These are phyloP conservation scores for Antedon mediterranea DNA, from an alignment of 53 echinoderm and acorn worm species.

Conservation along the genomic window DNA sequence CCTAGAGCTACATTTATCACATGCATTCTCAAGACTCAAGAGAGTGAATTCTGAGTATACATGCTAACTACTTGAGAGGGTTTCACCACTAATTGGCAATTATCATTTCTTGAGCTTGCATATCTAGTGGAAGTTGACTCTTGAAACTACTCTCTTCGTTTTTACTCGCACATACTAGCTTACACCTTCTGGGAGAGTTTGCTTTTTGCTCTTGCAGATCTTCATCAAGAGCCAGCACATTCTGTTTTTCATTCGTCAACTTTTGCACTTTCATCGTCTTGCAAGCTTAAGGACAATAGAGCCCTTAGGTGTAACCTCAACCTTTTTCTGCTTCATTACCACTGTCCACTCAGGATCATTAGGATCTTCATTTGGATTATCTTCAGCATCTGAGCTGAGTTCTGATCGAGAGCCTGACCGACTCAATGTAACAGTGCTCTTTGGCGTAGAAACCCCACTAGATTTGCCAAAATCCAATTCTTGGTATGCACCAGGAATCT, in stretches of 20 bases:
- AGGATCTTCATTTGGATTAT: conserved; percentile 49
- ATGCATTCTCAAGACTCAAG: background rate
- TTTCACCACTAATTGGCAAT: background rate
- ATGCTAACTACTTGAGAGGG: background rate
- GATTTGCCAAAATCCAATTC: background rate
- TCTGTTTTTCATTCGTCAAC: background rate
- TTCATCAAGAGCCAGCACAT: background rate
- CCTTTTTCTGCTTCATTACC: conserved; percentile 33
- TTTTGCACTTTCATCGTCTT: conserved; percentile 41
- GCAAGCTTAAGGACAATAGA: conserved; percentile 55
- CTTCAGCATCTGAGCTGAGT: conserved; percentile 11
- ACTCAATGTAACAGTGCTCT: background rate
- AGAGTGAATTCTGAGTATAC: background rate
- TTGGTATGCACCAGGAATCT: background rate
- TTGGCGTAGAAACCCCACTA: conserved; percentile 1
- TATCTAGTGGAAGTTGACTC: background rate
- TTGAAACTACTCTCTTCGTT: no score
- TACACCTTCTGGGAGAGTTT: background rate
- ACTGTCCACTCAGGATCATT: conserved; percentile 98
- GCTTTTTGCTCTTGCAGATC: no score
- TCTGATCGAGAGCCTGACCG: background rate
- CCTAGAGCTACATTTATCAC: background rate
- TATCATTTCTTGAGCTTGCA: background rate
- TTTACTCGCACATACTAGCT: background rate
- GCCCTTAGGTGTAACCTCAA: conserved; percentile 12